Base-by-base conservation (phyloP, 2,888 invertebrate species). In the Chrysotoxum bicinctum region DNA sequence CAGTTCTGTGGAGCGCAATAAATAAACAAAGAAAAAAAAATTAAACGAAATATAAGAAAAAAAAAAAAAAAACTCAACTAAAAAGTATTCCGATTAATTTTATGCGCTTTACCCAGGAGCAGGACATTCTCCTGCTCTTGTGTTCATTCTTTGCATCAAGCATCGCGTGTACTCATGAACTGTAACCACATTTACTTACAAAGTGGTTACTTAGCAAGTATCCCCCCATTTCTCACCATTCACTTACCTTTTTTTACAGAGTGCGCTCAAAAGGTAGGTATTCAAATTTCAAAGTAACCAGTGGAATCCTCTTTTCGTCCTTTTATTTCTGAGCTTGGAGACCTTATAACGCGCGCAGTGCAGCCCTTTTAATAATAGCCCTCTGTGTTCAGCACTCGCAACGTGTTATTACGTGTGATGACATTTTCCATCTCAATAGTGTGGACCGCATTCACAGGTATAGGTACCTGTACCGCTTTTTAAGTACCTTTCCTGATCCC, bases 151-250 rank as follows among this genome's bases (percentile, higher is more conserved):
- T 64, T 68, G 79, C 69, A 75, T 54, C 58, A 48, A 50, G 30
- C 73, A 56, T 62, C 40, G 68, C 62, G 30, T 50, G 56, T 60
- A 68, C 75, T 81, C 69, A 80, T 81, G 85, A 81, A 80, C 73
- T 80, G 85, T 85, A 81, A 85, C 85, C 85, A 69, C 68, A 85
- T 85, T 85, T 77, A 80, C 72, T 81, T 81, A 85, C 80, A 85
- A 76, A 85, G 85, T 80, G 80, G 76, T 80, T 77, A 85, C 80
- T 76, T 76, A 72, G 79, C 70, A 79, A 66, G 79, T 75, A 69
- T 48, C 19, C 48, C 45, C 64, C 32, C 48, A 19, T 37, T 50
- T 26, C 50, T 50, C 50, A 50, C n/a, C 50, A 35, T 19, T 19
- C 43, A 26, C 26, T 30, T 58, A 8, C 21, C 19, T 32, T 12